Evolutionary conservation across 2,113 vertebrate species (phyloP).

Genomic region (Corythaeola cristata): DNA sequence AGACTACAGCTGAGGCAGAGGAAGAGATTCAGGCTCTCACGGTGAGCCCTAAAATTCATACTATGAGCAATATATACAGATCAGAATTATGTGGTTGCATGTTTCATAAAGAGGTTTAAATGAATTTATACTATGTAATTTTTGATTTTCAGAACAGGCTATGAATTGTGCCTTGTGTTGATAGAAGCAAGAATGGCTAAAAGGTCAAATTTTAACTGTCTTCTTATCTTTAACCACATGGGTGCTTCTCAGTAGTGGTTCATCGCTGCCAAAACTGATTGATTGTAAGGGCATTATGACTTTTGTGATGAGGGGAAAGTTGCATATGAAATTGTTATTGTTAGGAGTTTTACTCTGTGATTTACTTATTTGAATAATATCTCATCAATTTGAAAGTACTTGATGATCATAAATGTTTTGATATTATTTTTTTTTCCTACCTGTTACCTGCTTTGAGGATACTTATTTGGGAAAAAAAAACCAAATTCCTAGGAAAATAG

Average conservation of each 20-base stretch:
- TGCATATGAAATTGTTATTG: background rate
- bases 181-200: background rate
- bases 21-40: slow-evolving; percentile 97
- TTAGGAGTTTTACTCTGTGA: background rate
- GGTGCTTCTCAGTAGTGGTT: background rate
- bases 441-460: background rate
- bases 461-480: background rate
- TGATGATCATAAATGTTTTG: background rate
- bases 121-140: background rate
- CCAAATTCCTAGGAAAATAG: background rate
- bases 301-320: background rate
- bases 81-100: background rate
- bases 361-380: background rate
- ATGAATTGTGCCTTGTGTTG: background rate
- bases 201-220: background rate
- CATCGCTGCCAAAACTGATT: background rate
- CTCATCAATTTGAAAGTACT: background rate
- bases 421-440: background rate
- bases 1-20: slow-evolving; percentile 95
- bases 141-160: background rate
- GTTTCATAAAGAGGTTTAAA: background rate
- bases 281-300: background rate
- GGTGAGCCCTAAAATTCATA: slow-evolving; percentile 71
- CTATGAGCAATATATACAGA: background rate
- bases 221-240: background rate